Percentiles rank a stretch among this genome's conserved stretches.
Evolutionary conservation across 2,888 invertebrate genomes (phyloP).

Genomic region (Hemicrepidius hirtus): DNA sequence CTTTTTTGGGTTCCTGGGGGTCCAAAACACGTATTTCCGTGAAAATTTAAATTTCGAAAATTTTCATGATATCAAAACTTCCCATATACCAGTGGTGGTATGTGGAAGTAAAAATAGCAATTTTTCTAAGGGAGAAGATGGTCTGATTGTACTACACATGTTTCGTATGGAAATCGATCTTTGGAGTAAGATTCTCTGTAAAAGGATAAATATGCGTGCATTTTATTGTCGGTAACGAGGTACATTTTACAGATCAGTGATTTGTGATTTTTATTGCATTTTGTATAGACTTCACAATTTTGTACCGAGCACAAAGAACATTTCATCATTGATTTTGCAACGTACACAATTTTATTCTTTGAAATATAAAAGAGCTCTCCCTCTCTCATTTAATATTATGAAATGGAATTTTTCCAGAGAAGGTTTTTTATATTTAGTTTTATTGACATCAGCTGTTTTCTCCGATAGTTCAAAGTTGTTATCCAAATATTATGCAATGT

Average conservation of each 20-base stretch:
- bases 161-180: neutral
- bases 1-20: too few relatives aligned
- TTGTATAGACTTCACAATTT: slow-evolving; percentile 4
- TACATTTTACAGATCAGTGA: slow-evolving; percentile 1
- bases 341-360: neutral
- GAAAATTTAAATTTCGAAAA: too few relatives aligned
- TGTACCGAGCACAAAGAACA: slow-evolving; percentile 12
- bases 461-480: too few relatives aligned
- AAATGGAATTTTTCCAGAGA: neutral
- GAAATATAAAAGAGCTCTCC: neutral
- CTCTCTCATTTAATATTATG: too few relatives aligned
- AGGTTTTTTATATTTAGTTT: neutral
- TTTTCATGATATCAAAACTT: too few relatives aligned
- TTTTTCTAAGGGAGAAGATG: too few relatives aligned
- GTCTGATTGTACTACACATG: too few relatives aligned
- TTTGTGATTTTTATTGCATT: slow-evolving; percentile 12
- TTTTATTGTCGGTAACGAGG: neutral
- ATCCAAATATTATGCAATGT: too few relatives aligned
- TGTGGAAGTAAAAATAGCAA: too few relatives aligned
- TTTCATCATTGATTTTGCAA: slow-evolving; percentile 9
- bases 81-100: too few relatives aligned
- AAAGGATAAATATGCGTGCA: neutral
- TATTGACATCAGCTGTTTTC: neutral
- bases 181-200: neutral
- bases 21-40: too few relatives aligned